Evolutionary conservation across 2,888 invertebrate genomes (phyloP), one percentile per base, ranked within the genome.

Genomic region (Rugalucina vietnamica): DNA sequence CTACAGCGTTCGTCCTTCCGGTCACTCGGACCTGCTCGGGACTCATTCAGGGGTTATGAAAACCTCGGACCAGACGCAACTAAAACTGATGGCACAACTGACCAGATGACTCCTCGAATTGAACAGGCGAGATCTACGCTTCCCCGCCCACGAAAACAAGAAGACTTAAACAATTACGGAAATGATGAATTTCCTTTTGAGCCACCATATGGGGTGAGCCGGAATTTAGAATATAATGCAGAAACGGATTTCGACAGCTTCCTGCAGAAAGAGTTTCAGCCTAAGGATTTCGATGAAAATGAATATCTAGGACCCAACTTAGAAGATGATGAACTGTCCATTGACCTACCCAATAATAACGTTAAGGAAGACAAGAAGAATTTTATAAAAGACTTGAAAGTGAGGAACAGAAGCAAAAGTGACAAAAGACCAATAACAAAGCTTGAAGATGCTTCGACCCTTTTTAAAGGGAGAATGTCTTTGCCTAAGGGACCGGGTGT

Each of bases 401-500:
- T 60, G 1, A 60, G 29, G 3, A 60, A 60, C 10, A 60, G 29
- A 8, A 27, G 4, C 4, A 60, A 60, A 4, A 14, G 1, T 1
- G 29, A 4, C 29, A 65, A 65, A 18, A 65, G 65, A 34, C 65
- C 32, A 65, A 65, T 18, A 10, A 65, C 32, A 10, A 65, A 32
- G 34, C 21, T 65, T 18, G 65, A 32, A 10, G 65, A 65, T 65
- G 65, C 65, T 1, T 18, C 65, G 21, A 29, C 34, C 5, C 24
- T 65, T 21, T 65, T 65, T 29, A 65, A 65, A 34, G 65, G 65
- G 34, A 65, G 65, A 65, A 65, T 65, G 65, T 65, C 65, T 32
- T 34, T 65, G 21, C 65, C 65, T 18, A 65, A 65, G 34, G 65
- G 1, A 34, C 65, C 65, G 1, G 65, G 34, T 34, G 65, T 32